Percentiles rank a stretch among this genome's conserved stretches.
Conservation (phyloP, 2,888 invertebrate genomes). For the Plagiodera versicolora region DNA sequence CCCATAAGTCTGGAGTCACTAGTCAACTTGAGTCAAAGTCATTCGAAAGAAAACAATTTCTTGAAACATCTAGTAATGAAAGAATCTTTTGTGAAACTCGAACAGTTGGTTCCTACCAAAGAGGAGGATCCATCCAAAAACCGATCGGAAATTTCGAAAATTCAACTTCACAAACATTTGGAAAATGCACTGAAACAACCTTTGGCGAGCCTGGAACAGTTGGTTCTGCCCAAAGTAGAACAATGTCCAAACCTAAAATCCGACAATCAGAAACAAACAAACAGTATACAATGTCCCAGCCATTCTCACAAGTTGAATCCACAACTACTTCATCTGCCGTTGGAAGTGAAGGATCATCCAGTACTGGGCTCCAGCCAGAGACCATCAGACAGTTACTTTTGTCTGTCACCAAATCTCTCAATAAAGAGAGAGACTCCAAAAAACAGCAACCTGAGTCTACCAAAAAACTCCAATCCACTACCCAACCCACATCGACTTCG, state of each 20-base stretch:
- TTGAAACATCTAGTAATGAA: neutral
- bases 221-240: neutral
- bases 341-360: neutral
- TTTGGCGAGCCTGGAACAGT: neutral
- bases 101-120: neutral
- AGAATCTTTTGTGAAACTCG: neutral
- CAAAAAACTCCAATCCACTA: neutral
- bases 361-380: constrained; percentile 2
- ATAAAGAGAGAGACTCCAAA: neutral
- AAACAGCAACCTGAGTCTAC: neutral
- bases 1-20: neutral
- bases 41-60: neutral
- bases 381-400: constrained; percentile 10
- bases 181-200: neutral
- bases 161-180: neutral
- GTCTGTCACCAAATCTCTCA: neutral
- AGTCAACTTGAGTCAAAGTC: neutral
- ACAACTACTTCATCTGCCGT: neutral
- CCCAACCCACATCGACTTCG: neutral
- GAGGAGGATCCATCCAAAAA: neutral
- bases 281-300: neutral
- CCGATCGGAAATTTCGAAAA: neutral
- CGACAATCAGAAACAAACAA: neutral
- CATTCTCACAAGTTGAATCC: neutral
- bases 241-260: neutral